phyloP scores from a whole-genome alignment of 2,888 invertebrate species.

The Carpatolechia fugitivella region DNA sequence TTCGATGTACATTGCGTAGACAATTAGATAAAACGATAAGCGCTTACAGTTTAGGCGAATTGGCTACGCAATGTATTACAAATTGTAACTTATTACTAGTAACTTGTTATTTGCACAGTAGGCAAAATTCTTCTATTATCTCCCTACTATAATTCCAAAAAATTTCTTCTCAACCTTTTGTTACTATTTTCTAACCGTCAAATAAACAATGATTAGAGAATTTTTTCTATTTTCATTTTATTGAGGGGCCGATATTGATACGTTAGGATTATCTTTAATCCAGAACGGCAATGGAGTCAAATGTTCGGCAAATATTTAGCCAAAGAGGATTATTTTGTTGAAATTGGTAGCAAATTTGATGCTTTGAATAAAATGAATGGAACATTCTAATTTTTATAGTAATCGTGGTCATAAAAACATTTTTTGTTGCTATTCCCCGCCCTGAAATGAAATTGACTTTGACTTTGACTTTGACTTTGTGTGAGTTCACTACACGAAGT shows the following conservation, averaged over 20 bases:
- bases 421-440: too few species aligned
- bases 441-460: too few species aligned
- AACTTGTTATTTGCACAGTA: not conserved
- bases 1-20: too few species aligned
- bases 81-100: too few species aligned
- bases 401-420: not conserved
- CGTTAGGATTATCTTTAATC: conserved; percentile 44
- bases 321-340: conserved; percentile 3
- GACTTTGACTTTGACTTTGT: too few species aligned
- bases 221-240: conserved; percentile 30
- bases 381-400: not conserved
- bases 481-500: too few species aligned
- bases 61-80: not conserved
- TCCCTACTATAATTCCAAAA: conserved; percentile 43
- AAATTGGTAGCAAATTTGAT: not conserved
- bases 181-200: conserved; percentile 28
- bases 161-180: conserved; percentile 33
- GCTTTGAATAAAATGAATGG: not conserved
- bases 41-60: not conserved
- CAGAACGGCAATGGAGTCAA: conserved; percentile 29
- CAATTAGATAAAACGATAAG: too few species aligned
- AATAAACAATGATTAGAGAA: conserved; percentile 64
- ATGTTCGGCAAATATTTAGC: conserved; percentile 36
- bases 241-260: conserved; percentile 46
- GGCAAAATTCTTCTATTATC: conserved; percentile 40